Evolutionary conservation across 2,113 vertebrate genomes (phyloP), one percentile per base, ranked within the genome.

Genomic region (Prionailurus viverrinus): DNA sequence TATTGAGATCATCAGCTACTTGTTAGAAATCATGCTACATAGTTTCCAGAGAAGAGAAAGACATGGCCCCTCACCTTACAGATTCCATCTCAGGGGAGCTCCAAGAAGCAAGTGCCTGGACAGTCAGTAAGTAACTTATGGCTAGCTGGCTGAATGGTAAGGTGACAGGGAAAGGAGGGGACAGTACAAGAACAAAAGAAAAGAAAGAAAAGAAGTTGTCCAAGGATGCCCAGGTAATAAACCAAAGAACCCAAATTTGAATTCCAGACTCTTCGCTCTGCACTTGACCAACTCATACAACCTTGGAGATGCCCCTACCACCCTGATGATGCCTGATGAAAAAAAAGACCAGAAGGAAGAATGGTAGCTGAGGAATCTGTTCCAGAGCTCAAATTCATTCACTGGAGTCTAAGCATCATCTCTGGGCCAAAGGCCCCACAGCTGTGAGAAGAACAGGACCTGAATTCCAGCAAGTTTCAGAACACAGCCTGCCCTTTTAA

Each of bases 401-500:
- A 2, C 81, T 12, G 27, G 45, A 39, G 12, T 53, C 66, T 55
- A 5, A 87, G 29, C 41, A 45, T 21, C 45, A 45, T 21, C 36
- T 86, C 4, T 23, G 45, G 29, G 89, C 13, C n/a, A 74, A 92
- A n/a, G 78, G 29, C 21, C 51, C 29, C 55, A 39, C 0, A 69
- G 36, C 36, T 53, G 9, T 23, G 48, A 51, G 58, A 63, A 86
- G 48, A 83, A 81, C 0, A 51, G n/a, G n/a, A 89, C 41, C 11
- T 61, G 55, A 63, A 80, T 92, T 81, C 66, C 12, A 87, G 39
- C 53, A 48, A 85, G n/a, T 88, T 51, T 80, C 86, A 31, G 80
- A 89, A 81, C 48, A 85, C 13, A 63, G 41, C 36, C 45, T 97
- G 89, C 68, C 86, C 86, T 90, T 97, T 91, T 63, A 81, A 97